Evolutionary conservation across 2,797 vertebrate species (phyloP).

Genomic region (Percopsis omiscomaycus): DNA sequence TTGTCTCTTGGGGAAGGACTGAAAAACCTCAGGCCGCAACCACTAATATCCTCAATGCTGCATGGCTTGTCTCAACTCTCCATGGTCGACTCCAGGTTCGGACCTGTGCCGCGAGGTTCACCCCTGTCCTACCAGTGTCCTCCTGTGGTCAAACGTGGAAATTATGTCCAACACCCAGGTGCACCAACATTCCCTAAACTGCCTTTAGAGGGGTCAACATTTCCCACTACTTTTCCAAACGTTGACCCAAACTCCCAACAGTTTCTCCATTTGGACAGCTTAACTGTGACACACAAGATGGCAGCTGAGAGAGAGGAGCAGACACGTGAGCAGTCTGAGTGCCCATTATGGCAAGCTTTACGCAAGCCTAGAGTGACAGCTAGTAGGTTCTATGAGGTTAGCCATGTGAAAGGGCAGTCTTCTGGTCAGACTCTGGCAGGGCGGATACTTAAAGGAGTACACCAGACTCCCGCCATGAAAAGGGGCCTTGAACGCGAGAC

Average conservation of each 20-base stretch:
- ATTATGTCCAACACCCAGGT: not conserved
- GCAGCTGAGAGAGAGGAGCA: constrained; percentile 3
- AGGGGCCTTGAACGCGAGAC: constrained; percentile 3
- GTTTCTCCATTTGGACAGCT: constrained; percentile 5
- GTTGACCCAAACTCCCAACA: constrained; percentile 13
- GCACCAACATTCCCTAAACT: constrained; percentile 17
- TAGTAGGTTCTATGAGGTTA: constrained; percentile 9
- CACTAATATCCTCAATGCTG: constrained; percentile 12
- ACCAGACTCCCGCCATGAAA: not conserved
- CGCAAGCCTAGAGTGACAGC: constrained; percentile 15
- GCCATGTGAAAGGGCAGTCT: constrained; percentile 10
- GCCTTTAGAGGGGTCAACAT: not conserved
- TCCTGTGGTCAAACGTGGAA: not conserved
- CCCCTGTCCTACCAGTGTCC: constrained; percentile 20
- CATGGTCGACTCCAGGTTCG: constrained; percentile 12
- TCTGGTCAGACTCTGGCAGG: not conserved
- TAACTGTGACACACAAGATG: constrained; percentile 1
- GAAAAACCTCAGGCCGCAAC: constrained; percentile 13
- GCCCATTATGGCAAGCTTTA: constrained; percentile 7
- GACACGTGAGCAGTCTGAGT: constrained; percentile 13
- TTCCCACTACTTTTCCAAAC: no score
- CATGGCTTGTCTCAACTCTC: constrained; percentile 20
- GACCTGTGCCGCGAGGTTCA: constrained; percentile 21
- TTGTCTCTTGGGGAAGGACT: constrained; percentile 8
- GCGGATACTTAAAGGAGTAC: not conserved